These are phyloP conservation scores for Prinia subflava DNA, from an alignment of 2,113 vertebrate species.

Conservation along the genomic window DNA sequence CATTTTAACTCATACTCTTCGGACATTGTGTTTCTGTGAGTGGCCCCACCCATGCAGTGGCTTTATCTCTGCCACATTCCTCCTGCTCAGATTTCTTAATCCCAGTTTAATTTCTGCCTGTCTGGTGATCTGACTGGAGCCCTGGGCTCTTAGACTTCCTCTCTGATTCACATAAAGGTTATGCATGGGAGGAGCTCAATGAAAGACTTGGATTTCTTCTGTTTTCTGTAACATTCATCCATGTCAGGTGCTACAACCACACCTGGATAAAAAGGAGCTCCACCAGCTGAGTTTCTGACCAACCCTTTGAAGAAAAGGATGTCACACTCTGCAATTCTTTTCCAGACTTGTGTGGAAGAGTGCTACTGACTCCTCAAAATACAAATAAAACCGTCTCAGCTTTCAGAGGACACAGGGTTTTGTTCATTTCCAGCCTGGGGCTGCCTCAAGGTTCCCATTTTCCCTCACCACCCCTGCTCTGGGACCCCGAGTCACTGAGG, in stretches of 20 bases:
- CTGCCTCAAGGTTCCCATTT: not conserved
- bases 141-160: not conserved
- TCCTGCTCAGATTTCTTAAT: not conserved
- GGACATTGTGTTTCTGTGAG: not conserved
- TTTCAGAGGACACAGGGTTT: not conserved
- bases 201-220: not conserved
- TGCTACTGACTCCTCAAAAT: not conserved
- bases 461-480: not conserved
- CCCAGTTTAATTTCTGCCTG: not conserved
- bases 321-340: not conserved
- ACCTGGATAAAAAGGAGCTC: not conserved
- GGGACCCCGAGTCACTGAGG: not conserved
- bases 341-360: not conserved
- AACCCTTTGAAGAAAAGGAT: not conserved
- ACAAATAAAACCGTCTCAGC: not conserved
- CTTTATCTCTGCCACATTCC: not conserved
- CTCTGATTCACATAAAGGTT: not conserved
- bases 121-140: not conserved
- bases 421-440: not conserved
- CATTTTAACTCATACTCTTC: not conserved
- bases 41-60: not conserved
- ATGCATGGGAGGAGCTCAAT: fast-evolving
- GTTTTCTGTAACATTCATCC: fast-evolving
- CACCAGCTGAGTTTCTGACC: not conserved
- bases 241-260: not conserved